Evolutionary conservation across 2,113 vertebrate species (phyloP).

Genomic region (Nansenia antarctica): DNA sequence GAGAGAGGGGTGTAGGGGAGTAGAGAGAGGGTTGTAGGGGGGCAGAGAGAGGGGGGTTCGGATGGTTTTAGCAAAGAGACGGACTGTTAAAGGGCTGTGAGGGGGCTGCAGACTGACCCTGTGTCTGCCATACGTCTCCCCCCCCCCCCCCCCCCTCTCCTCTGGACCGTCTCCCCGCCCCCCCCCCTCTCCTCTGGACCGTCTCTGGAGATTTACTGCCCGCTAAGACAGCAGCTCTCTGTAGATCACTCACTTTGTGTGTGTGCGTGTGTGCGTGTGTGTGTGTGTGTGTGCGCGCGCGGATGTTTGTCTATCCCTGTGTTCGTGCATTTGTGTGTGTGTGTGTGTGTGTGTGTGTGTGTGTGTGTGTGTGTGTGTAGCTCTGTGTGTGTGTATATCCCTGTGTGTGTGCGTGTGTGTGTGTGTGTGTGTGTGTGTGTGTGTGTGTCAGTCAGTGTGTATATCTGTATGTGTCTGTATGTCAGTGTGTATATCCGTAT

Average conservation of each 20-base stretch:
- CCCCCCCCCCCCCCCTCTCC: too few relatives aligned
- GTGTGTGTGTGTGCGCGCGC: neutral
- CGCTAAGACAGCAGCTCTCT: neutral
- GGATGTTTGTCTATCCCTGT: neutral
- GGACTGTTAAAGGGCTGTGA: constrained; percentile 21
- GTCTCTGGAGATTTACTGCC: neutral
- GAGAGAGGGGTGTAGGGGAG: too few relatives aligned
- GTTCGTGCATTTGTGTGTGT: neutral
- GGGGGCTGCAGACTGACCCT: constrained; percentile 21
- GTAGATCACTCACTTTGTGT: neutral
- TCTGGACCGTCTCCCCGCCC: neutral
- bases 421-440: neutral
- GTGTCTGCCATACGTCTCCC: constrained; percentile 16
- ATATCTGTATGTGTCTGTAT: neutral
- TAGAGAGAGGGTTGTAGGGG: too few relatives aligned
- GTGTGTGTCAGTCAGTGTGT: neutral
- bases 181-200: neutral
- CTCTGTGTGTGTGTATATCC: neutral
- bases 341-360: too few relatives aligned
- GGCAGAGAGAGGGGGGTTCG: neutral
- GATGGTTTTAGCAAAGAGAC: neutral
- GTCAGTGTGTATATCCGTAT: neutral
- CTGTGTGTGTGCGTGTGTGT: neutral
- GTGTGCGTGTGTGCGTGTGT: neutral
- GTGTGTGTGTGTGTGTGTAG: neutral